These are phyloP conservation scores for Acleris emargana DNA, from an alignment of 2,888 invertebrate genomes.

Conservation along the genomic window DNA sequence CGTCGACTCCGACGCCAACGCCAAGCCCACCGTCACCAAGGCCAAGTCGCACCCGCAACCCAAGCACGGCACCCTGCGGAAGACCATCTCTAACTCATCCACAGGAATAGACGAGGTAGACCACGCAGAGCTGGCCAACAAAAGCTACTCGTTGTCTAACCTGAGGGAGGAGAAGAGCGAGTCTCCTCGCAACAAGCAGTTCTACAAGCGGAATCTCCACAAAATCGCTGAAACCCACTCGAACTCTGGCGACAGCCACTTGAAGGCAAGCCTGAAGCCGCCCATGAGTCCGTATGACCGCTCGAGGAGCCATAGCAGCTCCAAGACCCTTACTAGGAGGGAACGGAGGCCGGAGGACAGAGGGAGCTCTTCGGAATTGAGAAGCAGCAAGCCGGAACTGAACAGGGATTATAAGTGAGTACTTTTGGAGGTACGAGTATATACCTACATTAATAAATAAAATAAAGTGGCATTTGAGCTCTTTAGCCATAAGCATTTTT, in stretches of 20 bases:
- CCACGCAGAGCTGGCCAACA: slow-evolving; percentile 63
- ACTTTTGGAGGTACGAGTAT: neutral
- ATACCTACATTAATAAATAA: no score
- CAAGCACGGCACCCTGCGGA: slow-evolving; percentile 65
- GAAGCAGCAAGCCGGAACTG: slow-evolving; percentile 72
- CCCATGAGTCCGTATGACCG: slow-evolving; percentile 76
- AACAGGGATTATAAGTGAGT: slow-evolving; percentile 72
- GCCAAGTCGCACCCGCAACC: slow-evolving; percentile 58
- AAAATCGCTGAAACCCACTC: slow-evolving; percentile 83
- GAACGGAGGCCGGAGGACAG: slow-evolving; percentile 38
- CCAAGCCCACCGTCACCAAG: slow-evolving; percentile 61
- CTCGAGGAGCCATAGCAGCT: slow-evolving; percentile 76
- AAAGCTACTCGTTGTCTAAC: slow-evolving; percentile 75
- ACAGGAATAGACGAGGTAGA: slow-evolving; percentile 74
- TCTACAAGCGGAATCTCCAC: slow-evolving; percentile 80
- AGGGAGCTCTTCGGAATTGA: slow-evolving; percentile 65
- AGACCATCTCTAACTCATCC: slow-evolving; percentile 75
- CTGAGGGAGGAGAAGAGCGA: slow-evolving; percentile 62
- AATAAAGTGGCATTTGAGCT: no score
- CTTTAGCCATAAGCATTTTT: no score
- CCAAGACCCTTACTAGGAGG: slow-evolving; percentile 69
- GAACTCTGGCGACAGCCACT: slow-evolving; percentile 74
- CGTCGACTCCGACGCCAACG: slow-evolving; percentile 87
- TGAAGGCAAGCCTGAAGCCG: slow-evolving; percentile 63
- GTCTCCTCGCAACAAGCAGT: slow-evolving; percentile 63